Evolutionary conservation across 2,797 vertebrate genomes (phyloP), one percentile per base, ranked within the genome.

Genomic region (Hydrolagus colliei): DNA sequence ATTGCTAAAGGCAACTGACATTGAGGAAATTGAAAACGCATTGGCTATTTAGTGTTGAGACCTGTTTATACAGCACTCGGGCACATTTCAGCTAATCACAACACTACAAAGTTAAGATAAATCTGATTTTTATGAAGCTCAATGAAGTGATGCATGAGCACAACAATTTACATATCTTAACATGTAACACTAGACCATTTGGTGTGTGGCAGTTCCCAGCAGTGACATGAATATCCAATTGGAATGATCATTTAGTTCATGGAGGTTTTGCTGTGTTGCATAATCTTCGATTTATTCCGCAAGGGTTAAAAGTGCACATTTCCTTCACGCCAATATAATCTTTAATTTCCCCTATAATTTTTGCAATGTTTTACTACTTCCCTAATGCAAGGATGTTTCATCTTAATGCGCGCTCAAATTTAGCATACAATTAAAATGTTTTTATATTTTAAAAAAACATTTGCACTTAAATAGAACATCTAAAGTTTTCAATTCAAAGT

Each of bases 81-180:
- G 16, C 79, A 71, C 65, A 84, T 63, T 82, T 82, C 79, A 71
- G 65, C 65, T 84, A 84, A 84, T 84, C 10, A 10, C 41, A 32
- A 12, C 67, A 71, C 79, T 84, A 84, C 71, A 84, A 82, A 84
- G 65, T 84, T 84, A 84, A 84, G 65, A 84, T 68, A 71, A 84
- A 84, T 84, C 65, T 84, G 79, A 84, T 84, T 84, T 84, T 84
- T 84, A 84, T 84, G 65, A 84, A 27, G 52, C 20, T 84, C 79
- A 84, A 82, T 65, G 62, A 84, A 84, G 79, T 84, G 65, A 84
- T 84, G 79, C 67, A 84, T 84, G 79, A 84, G 65, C 65, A 41
- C 27, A 68, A 27, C 9, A 14, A 82, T 82, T 82, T 82, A 68
- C 79, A 84, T 84, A 77, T 77, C 67, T 84, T 84, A 84, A 52